Conservation (phyloP, 2,113 vertebrate species). For the Ceuthmochares aereus region DNA sequence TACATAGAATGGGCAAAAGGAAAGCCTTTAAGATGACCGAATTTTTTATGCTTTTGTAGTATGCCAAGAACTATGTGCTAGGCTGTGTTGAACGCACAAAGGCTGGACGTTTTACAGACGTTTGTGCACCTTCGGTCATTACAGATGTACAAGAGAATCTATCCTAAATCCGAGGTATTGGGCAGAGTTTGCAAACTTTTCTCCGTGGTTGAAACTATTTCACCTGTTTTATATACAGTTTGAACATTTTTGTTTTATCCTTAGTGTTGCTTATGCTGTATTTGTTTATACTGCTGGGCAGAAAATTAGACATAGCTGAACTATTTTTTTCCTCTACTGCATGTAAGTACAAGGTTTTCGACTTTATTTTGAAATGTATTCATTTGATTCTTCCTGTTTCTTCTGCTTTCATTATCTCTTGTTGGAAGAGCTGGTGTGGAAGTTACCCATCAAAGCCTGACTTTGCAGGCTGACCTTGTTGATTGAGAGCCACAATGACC, state of each 20-base stretch:
- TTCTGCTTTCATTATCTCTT: background rate
- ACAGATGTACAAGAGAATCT: background rate
- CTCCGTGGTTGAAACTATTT: fast-evolving
- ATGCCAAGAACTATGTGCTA: fast-evolving
- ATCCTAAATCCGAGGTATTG: background rate
- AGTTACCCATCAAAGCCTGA: background rate
- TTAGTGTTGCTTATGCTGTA: background rate
- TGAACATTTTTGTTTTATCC: background rate
- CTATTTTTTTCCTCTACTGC: background rate
- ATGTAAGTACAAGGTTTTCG: background rate
- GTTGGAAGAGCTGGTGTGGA: background rate
- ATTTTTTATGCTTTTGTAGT: background rate
- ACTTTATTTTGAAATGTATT: background rate
- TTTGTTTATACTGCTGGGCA: background rate
- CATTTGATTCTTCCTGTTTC: background rate
- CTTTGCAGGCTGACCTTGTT: background rate
- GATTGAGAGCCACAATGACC: background rate
- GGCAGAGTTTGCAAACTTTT: background rate
- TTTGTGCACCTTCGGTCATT: background rate
- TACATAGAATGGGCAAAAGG: background rate
- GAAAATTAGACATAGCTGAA: fast-evolving
- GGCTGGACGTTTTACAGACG: fast-evolving
- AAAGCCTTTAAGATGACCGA: fast-evolving
- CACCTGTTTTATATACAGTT: fast-evolving
- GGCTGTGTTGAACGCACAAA: fast-evolving